These are phyloP conservation scores for Melanargia galathea DNA, from an alignment of 2,888 invertebrate genomes.

Conservation along the genomic window DNA sequence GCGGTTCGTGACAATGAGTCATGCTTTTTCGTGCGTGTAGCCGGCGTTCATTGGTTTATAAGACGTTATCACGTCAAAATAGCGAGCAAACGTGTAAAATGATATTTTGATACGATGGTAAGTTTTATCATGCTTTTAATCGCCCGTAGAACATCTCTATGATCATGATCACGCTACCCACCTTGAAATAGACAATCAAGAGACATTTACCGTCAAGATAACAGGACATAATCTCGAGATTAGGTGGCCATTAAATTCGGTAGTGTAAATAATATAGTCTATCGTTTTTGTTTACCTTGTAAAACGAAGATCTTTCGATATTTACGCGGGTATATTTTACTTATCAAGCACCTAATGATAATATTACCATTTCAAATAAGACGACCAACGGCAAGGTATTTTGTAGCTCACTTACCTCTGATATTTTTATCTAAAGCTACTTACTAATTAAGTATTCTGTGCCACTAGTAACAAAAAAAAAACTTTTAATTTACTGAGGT, in stretches of 20 bases:
- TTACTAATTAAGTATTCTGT: too few species aligned
- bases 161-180: background rate
- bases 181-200: constrained; percentile 7
- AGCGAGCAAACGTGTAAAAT: too few species aligned
- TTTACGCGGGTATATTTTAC: background rate
- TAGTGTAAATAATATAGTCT: background rate
- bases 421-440: too few species aligned
- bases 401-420: too few species aligned
- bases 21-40: too few species aligned
- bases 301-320: background rate
- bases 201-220: constrained; percentile 3
- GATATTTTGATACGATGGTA: background rate
- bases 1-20: too few species aligned
- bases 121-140: background rate
- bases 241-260: background rate
- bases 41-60: too few species aligned
- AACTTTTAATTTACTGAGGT: too few species aligned
- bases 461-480: too few species aligned
- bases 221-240: background rate
- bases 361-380: background rate
- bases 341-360: too few species aligned
- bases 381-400: too few species aligned
- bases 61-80: too few species aligned
- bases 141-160: background rate
- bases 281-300: constrained; percentile 3